These are phyloP conservation scores for Laupala kohalensis DNA, from an alignment of 1,140 invertebrate species.

Conservation along the genomic window DNA sequence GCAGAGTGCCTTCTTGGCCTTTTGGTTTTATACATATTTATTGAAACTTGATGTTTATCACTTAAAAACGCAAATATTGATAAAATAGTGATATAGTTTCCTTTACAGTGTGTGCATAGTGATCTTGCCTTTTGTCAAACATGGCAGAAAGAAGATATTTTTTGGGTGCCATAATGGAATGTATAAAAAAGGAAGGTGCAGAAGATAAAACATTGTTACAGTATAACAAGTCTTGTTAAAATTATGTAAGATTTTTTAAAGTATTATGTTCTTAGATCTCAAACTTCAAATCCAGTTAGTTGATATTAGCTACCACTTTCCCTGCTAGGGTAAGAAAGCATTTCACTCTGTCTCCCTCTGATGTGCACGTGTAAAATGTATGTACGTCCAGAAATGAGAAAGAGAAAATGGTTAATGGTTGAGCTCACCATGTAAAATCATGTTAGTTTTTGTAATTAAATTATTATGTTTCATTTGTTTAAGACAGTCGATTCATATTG, in stretches of 20 bases:
- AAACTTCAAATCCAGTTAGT: not conserved
- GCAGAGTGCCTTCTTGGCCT: not conserved
- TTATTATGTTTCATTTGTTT: not conserved
- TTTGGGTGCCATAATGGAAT: slow-evolving; percentile 6
- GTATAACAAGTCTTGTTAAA: not conserved
- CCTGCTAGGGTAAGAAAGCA: not conserved
- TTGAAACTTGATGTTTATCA: not conserved
- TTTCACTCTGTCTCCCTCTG: not conserved
- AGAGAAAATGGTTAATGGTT: not conserved
- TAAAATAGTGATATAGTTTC: not conserved
- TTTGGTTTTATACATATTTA: not conserved
- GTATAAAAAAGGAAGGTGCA: not conserved
- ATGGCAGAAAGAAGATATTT: not conserved
- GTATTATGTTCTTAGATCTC: slow-evolving; percentile 14
- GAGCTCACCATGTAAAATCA: not conserved
- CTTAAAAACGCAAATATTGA: not conserved
- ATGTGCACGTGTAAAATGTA: not conserved
- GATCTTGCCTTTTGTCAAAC: not conserved
- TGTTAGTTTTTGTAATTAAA: not conserved
- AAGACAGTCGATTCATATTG: not conserved
- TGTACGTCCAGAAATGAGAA: not conserved
- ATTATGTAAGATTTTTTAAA: slow-evolving; percentile 5
- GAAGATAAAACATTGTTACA: not conserved
- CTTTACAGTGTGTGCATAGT: not conserved
- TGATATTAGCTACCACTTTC: not conserved